Conservation (phyloP, 37 sponge, comb jelly and placozoan species). For the Mnemiopsis leidyi region DNA sequence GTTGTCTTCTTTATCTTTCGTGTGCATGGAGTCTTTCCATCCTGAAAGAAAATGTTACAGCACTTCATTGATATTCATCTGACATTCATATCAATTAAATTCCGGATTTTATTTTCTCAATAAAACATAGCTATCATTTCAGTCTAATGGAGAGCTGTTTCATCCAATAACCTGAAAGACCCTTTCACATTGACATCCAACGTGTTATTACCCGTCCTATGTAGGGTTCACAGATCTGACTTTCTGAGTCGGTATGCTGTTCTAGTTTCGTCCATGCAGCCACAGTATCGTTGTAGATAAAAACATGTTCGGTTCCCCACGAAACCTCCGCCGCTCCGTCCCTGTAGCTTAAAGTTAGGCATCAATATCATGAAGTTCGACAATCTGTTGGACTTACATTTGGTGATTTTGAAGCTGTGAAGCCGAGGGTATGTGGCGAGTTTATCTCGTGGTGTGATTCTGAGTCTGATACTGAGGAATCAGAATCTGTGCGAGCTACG, state of each 20-base stretch:
- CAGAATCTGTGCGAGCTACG: background rate
- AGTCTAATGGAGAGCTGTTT: no score
- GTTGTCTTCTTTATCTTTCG: conserved; percentile 9
- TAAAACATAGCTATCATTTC: no score
- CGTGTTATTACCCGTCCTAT: conserved; percentile 50
- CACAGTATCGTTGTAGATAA: conserved; percentile 59
- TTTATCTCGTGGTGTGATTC: background rate
- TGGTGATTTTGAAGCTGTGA: background rate
- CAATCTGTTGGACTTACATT: background rate
- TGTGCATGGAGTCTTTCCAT: conserved; percentile 49
- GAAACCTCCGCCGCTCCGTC: conserved; percentile 12
- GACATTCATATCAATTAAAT: no score
- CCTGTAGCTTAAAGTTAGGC: background rate
- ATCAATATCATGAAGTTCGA: background rate
- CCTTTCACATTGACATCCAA: no score
- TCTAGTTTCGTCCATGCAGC: conserved; percentile 57
- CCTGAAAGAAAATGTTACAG: background rate
- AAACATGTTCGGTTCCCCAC: conserved; percentile 23
- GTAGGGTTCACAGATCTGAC: conserved; percentile 46
- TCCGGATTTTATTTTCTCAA: no score
- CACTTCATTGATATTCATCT: no score
- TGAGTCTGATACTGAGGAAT: background rate
- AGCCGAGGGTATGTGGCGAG: background rate
- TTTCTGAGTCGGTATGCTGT: background rate
- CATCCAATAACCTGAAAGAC: no score